Evolutionary conservation across 2,888 invertebrate species (phyloP).

Genomic region (Drosophila aldrichi): DNA sequence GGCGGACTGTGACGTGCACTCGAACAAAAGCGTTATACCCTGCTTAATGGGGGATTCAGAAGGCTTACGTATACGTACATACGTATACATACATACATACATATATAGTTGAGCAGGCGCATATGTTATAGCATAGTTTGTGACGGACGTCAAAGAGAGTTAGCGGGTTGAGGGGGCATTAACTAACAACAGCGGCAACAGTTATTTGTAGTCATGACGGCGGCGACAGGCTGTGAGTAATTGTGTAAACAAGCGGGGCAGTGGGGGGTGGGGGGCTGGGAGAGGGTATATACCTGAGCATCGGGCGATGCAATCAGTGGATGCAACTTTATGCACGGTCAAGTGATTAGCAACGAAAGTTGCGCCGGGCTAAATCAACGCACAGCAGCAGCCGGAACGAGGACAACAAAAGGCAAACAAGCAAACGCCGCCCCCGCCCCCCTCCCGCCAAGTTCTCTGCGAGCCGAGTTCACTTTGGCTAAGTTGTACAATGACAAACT

Average conservation of each 20-base stretch:
- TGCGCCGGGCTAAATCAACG: conserved; percentile 66
- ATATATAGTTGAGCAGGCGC: neutral
- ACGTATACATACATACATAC: neutral
- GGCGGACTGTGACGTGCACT: neutral
- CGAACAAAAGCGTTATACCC: neutral
- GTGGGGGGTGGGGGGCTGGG: too few species aligned
- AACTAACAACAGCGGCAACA: conserved; percentile 49
- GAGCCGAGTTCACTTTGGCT: conserved; percentile 51
- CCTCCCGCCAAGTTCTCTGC: conserved; percentile 55
- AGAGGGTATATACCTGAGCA: conserved; percentile 37
- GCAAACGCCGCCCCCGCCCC: conserved; percentile 40
- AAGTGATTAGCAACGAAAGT: conserved; percentile 81
- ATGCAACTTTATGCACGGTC: conserved; percentile 69
- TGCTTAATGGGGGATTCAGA: neutral
- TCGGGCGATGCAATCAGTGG: conserved; percentile 64
- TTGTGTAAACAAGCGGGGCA: conserved; percentile 68
- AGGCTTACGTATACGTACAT: neutral
- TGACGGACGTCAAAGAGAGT: conserved; percentile 23
- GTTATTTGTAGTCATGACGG: conserved; percentile 56
- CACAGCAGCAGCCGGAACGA: conserved; percentile 49
- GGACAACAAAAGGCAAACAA: conserved; percentile 68
- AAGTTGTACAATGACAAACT: conserved; percentile 75
- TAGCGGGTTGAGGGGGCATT: conserved; percentile 35
- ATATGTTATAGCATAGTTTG: conserved; percentile 13
- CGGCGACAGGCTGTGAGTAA: conserved; percentile 66